Evolutionary conservation across 2,113 vertebrate species (phyloP).

Genomic region (Dryoscopus gambensis): DNA sequence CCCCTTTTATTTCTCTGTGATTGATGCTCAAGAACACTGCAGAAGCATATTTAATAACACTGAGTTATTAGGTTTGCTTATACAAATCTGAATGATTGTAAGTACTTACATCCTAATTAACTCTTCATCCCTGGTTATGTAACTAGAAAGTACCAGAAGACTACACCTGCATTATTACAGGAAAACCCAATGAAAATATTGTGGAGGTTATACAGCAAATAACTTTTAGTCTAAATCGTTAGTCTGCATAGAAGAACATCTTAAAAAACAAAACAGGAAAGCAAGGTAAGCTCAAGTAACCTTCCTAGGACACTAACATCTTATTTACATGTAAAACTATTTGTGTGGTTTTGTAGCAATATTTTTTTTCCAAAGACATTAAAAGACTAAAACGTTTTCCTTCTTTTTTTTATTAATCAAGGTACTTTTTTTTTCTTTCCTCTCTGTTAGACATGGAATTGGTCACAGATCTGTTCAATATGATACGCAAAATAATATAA

Average conservation of each 20-base stretch:
- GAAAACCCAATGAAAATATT: neutral
- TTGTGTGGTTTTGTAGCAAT: neutral
- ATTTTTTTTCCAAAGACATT: neutral
- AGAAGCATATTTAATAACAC: neutral
- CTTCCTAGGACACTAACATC: neutral
- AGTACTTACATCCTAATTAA: neutral
- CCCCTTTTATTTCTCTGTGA: neutral
- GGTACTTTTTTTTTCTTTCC: neutral
- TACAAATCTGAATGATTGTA: neutral
- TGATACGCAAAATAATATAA: neutral
- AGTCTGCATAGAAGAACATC: neutral
- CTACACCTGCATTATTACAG: neutral
- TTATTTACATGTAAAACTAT: neutral
- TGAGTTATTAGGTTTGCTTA: neutral
- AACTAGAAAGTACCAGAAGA: neutral
- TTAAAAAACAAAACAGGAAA: neutral
- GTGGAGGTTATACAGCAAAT: neutral
- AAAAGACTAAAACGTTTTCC: neutral
- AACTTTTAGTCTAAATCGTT: neutral
- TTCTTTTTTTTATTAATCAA: neutral
- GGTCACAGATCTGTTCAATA: neutral
- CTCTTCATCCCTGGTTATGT: neutral
- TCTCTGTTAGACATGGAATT: neutral
- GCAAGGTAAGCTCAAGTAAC: neutral
- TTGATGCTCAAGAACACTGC: neutral